These are phyloP conservation scores for Phrynocephalus vlangalii DNA, from an alignment of 2,797 vertebrate genomes.

Conservation along the genomic window DNA sequence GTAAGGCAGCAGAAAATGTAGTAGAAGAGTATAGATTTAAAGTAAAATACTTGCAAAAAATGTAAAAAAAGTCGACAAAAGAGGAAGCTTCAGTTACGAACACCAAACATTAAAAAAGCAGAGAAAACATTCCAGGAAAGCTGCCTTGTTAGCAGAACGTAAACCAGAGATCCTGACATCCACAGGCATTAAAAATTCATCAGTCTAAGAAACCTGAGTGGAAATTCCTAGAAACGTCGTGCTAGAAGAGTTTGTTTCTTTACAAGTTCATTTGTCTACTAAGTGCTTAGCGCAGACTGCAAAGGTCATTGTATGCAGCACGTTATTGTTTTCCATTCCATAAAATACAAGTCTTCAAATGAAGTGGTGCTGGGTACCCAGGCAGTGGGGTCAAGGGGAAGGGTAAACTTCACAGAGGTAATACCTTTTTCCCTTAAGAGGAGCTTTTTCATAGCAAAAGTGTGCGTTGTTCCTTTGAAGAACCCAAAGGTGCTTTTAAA, in stretches of 20 bases:
- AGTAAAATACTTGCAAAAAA: conserved; percentile 69
- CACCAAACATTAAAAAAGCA: conserved; percentile 63
- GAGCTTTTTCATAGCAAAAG: conserved; percentile 65
- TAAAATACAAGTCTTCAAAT: conserved; percentile 49
- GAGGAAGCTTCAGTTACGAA: conserved; percentile 62
- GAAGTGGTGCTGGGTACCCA: conserved; percentile 61
- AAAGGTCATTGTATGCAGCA: conserved; percentile 35
- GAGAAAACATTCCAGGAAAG: conserved; percentile 71
- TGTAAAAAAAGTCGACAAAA: conserved; percentile 68
- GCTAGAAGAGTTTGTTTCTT: conserved; percentile 52
- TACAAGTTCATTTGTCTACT: conserved; percentile 46
- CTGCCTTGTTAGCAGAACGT: conserved; percentile 53
- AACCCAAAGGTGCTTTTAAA: conserved; percentile 46
- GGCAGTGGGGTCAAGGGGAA: conserved; percentile 65
- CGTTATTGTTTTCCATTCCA: conserved; percentile 45
- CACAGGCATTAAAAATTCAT: conserved; percentile 66
- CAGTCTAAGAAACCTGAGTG: conserved; percentile 73
- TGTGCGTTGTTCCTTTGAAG: conserved; percentile 63
- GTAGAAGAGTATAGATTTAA: conserved; percentile 61
- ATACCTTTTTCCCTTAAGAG: conserved; percentile 61
- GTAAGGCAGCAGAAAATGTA: conserved; percentile 67
- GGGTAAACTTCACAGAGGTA: conserved; percentile 68
- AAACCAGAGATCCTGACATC: conserved; percentile 58
- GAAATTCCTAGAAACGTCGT: conserved; percentile 63
- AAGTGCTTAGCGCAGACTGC: conserved; percentile 43